Conservation (phyloP, 1,140 invertebrate genomes). For the Asobara japonica region DNA sequence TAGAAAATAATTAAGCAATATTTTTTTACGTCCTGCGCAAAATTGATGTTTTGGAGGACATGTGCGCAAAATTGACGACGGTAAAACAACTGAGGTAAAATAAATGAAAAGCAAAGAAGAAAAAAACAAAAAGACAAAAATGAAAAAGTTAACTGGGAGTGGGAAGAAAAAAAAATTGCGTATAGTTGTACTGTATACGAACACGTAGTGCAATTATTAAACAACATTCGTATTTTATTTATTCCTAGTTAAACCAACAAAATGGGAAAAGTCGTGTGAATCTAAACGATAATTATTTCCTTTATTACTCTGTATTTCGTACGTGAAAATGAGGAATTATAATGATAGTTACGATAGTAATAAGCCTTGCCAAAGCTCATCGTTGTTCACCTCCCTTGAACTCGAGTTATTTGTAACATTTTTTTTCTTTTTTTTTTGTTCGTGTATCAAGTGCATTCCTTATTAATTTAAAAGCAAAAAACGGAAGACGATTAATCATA, state of each 20-base stretch:
- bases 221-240: conserved; percentile 24
- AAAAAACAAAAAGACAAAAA: too few relatives aligned
- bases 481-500: not conserved
- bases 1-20: conserved; percentile 35
- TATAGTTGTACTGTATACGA: conserved; percentile 38
- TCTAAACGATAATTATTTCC: too few relatives aligned
- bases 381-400: conserved; percentile 33
- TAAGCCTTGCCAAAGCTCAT: conserved; percentile 42
- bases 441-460: conserved; percentile 41
- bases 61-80: not conserved
- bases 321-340: conserved; percentile 15
- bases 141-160: not conserved
- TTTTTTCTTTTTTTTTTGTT: too few relatives aligned
- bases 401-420: conserved; percentile 37
- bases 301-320: conserved; percentile 14
- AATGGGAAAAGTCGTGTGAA: conserved; percentile 20
- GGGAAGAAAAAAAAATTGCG: conserved; percentile 10
- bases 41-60: not conserved
- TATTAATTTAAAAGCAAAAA: conserved; percentile 31
- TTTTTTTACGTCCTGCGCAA: conserved; percentile 35
- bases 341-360: conserved; percentile 14
- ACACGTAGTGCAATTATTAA: conserved; percentile 36
- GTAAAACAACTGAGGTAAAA: too few relatives aligned
- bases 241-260: conserved; percentile 16
- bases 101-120: too few relatives aligned